Evolutionary conservation across 2,797 vertebrate genomes (phyloP).

Genomic region (Vespertilio murinus): DNA sequence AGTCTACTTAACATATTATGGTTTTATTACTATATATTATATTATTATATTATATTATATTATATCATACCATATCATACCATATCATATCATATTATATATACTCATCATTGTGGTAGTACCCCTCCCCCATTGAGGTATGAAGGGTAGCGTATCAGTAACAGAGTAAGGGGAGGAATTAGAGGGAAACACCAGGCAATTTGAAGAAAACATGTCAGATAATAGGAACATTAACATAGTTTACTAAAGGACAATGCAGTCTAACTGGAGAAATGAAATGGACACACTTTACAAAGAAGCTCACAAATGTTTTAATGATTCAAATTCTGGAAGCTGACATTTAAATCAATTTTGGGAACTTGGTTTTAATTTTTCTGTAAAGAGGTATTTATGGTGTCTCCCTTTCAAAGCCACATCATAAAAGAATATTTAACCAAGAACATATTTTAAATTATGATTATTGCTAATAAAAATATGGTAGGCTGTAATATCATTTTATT

Average conservation of each 20-base stretch:
- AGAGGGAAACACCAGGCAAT: background rate
- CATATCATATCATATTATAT: background rate
- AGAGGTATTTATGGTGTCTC: background rate
- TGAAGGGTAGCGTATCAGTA: background rate
- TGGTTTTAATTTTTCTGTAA: background rate
- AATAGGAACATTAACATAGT: background rate
- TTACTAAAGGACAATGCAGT: background rate
- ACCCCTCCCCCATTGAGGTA: background rate
- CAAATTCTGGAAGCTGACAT: background rate
- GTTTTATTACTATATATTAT: too few relatives aligned
- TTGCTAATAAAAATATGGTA: background rate
- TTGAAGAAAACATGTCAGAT: background rate
- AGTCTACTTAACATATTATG: too few relatives aligned
- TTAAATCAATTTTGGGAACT: background rate
- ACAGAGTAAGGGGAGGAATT: background rate
- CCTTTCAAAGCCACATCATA: constrained; percentile 1
- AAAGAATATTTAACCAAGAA: background rate
- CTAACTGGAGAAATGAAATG: background rate
- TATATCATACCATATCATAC: too few relatives aligned
- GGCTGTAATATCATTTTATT: background rate
- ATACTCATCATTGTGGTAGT: background rate
- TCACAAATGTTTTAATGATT: background rate
- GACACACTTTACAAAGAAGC: constrained; percentile 2
- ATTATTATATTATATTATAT: too few relatives aligned
- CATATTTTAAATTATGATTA: background rate